Base-by-base conservation (phyloP, 1,140 invertebrate species). In the Daktulosphaira vitifoliae region DNA sequence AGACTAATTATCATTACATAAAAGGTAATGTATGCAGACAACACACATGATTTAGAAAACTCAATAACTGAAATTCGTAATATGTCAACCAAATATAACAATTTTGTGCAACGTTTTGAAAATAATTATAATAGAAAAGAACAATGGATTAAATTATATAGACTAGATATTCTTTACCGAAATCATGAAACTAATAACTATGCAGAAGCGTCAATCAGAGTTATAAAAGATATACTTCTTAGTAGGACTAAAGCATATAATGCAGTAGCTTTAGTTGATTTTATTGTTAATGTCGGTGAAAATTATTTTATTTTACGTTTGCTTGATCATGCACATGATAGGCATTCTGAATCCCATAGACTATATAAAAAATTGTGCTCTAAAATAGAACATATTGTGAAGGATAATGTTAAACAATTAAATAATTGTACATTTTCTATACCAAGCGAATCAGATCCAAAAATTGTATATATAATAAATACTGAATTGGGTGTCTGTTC, bases 191-290 rank as follows among this genome's bases (percentile, higher is more conserved):
- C 42, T 20, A 65, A 65, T 8, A 65, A 65, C 42, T 49, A 22
- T 50, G 29, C 26, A 18, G 62, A 50, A 49, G 62, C 62, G 9
- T 26, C 44, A 5, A 33, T 65, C 18, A 20, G 62, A 50, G 16
- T 65, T 51, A 49, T 65, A 29, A 65, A 65, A 50, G 62, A 65
- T 37, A 49, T 49, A 18, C 2, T 51, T 20, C 20, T 51, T 11
- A 15, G 20, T 25, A 49, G 62, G 26, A 37, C 18, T 65, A 65
- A 49, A 37, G 62, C 62, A 22, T 65, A 46, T 25, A 65, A 65
- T 16, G 44, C 46, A 18, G 62, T 50, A 50, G 62, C 29, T 22
- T 50, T 65, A 11, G 44, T 65, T 5, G 62, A 65, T 65, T 65
- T 65, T 33, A 48, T 65, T 5, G 44, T 49, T 2, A 7, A 23